Percentiles rank a stretch among this genome's conserved stretches.
Conservation (phyloP, 2,113 vertebrate species). For the Sylvia atricapilla region DNA sequence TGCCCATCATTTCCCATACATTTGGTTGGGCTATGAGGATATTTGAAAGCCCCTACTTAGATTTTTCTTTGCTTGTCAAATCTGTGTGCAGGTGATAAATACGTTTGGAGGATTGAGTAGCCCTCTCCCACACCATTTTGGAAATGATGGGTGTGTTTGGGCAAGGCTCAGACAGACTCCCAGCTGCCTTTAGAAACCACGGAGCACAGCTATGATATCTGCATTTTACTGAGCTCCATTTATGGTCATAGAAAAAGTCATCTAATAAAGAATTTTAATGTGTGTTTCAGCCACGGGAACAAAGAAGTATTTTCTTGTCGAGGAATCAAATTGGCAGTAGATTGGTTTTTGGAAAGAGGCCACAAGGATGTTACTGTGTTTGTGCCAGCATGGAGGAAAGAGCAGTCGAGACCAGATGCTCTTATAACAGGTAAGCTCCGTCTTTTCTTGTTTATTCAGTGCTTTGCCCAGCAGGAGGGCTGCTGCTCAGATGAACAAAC, state of each 20-base stretch:
- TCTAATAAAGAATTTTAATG: background rate
- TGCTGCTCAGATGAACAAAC: background rate
- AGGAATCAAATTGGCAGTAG: constrained; percentile 94
- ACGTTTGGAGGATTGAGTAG: background rate
- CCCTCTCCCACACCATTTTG: background rate
- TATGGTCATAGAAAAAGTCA: background rate
- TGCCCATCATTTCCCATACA: background rate
- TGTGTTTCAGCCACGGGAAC: constrained; percentile 91
- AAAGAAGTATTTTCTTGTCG: constrained; percentile 99
- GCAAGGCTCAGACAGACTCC: background rate
- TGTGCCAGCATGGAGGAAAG: constrained; percentile 97
- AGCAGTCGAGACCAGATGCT: constrained; percentile 94
- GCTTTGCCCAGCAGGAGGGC: background rate
- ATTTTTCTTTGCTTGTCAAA: background rate
- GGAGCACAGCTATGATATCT: background rate
- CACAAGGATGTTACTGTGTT: constrained; percentile 96
- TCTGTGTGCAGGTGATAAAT: background rate
- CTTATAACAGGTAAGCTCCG: constrained; percentile 87
- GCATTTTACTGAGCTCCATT: background rate
- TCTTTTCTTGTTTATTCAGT: background rate
- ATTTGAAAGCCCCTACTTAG: background rate
- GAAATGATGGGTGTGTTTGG: background rate
- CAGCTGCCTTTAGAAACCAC: background rate
- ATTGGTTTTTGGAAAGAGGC: constrained; percentile 95
- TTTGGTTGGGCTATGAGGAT: background rate